phyloP scores from a whole-genome alignment of 2,113 vertebrate species.

The Colossoma macropomum region DNA sequence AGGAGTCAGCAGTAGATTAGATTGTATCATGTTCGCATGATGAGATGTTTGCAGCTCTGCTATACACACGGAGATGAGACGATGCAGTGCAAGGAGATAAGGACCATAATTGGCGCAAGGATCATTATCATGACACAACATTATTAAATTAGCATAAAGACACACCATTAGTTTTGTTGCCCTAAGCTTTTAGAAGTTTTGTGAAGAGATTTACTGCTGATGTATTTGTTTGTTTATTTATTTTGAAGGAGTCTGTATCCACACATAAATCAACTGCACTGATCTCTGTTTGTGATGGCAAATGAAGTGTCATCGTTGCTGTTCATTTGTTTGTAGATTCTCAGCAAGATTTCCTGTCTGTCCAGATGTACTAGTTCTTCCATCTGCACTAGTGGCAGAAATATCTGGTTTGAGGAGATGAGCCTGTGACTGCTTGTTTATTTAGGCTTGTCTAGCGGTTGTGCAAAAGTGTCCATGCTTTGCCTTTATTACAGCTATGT shows the following conservation, averaged over 20 bases:
- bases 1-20: constrained; percentile 52
- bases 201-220: constrained; percentile 34
- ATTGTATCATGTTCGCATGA: constrained; percentile 58
- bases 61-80: constrained; percentile 25
- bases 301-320: neutral
- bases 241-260: neutral
- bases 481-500: too few relatives aligned
- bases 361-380: neutral
- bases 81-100: constrained; percentile 9
- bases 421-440: neutral
- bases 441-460: neutral
- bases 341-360: neutral
- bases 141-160: neutral
- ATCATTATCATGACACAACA: neutral
- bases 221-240: constrained; percentile 42
- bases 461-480: too few relatives aligned
- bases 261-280: neutral
- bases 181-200: neutral
- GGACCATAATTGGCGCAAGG: constrained; percentile 2
- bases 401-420: neutral
- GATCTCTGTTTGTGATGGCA: neutral
- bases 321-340: neutral
- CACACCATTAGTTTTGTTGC: neutral
- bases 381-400: neutral
- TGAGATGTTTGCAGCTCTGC: constrained; percentile 17